Evolutionary conservation across 2,113 vertebrate species (phyloP).

Genomic region (Cyanoderma ruficeps): DNA sequence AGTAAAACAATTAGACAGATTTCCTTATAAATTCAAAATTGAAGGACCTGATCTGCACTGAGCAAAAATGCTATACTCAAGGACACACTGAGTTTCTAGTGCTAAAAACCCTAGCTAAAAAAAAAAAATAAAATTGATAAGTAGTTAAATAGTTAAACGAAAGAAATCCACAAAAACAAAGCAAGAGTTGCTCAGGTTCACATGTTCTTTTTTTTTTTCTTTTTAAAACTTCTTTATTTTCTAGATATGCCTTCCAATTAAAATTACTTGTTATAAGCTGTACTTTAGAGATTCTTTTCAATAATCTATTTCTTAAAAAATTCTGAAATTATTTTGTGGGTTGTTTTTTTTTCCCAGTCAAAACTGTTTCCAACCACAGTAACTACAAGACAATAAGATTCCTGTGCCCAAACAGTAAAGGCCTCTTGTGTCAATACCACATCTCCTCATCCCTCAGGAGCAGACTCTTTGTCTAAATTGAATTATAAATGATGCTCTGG

Average conservation of each 20-base stretch:
- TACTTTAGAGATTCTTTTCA: background rate
- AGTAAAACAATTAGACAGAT: background rate
- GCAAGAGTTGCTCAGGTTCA: background rate
- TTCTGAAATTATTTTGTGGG: background rate
- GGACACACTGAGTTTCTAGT: background rate
- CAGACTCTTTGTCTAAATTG: background rate
- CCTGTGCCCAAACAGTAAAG: background rate
- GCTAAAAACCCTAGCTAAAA: background rate
- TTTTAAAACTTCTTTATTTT: background rate
- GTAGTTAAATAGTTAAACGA: background rate
- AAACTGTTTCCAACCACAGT: background rate
- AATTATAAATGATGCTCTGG: constrained; percentile 34
- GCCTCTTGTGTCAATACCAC: background rate
- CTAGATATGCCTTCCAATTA: background rate
- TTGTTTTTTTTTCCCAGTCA: background rate
- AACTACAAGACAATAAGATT: constrained; percentile 5
- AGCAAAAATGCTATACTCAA: background rate
- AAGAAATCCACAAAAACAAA: background rate
- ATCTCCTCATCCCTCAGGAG: background rate
- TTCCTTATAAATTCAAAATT: background rate
- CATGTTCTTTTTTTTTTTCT: background rate
- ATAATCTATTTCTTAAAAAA: background rate
- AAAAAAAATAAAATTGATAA: background rate
- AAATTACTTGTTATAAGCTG: background rate
- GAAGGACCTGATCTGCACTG: background rate